A percentile compares a stretch with the other conserved stretches of the same genome.
phyloP scores from a whole-genome alignment of 2,113 vertebrate species.

The Elephantulus edwardii region DNA sequence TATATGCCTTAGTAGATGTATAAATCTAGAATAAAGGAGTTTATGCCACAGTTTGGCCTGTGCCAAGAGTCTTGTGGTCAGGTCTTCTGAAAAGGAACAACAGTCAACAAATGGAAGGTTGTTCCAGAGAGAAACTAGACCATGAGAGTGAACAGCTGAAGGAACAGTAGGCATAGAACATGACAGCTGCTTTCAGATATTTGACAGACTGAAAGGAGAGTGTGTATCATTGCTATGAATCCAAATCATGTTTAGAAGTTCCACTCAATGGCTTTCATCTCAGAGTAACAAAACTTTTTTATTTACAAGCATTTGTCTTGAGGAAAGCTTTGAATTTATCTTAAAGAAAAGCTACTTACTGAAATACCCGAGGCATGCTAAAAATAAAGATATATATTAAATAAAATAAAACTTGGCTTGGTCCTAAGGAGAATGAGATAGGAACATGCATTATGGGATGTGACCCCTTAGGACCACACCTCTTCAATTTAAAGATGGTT shows the following conservation, averaged over 20 bases:
- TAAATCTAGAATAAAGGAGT: conserved; percentile 10
- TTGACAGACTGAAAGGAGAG: neutral
- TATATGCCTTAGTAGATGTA: neutral
- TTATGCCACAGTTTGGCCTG: neutral
- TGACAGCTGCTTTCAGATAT: conserved; percentile 46
- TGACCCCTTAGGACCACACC: neutral
- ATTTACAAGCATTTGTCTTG: conserved; percentile 46
- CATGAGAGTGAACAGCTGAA: conserved; percentile 22
- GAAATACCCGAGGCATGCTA: conserved; percentile 21
- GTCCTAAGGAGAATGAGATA: neutral
- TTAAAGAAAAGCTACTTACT: conserved; percentile 7
- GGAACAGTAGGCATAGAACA: neutral
- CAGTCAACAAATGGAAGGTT: conserved; percentile 23
- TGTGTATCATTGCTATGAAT: neutral
- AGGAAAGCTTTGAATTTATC: conserved; percentile 27
- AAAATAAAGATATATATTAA: neutral
- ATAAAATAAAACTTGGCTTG: neutral
- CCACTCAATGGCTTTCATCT: neutral
- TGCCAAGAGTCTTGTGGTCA: conserved; percentile 24
- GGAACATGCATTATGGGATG: neutral
- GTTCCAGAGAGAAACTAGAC: conserved; percentile 38
- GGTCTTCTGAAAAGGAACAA: neutral
- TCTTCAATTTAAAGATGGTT: conserved; percentile 11
- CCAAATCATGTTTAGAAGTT: neutral
- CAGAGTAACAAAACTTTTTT: conserved; percentile 28